Evolutionary conservation across 2,113 vertebrate genomes (phyloP).

Genomic region (Corythoichthys intestinalis): DNA sequence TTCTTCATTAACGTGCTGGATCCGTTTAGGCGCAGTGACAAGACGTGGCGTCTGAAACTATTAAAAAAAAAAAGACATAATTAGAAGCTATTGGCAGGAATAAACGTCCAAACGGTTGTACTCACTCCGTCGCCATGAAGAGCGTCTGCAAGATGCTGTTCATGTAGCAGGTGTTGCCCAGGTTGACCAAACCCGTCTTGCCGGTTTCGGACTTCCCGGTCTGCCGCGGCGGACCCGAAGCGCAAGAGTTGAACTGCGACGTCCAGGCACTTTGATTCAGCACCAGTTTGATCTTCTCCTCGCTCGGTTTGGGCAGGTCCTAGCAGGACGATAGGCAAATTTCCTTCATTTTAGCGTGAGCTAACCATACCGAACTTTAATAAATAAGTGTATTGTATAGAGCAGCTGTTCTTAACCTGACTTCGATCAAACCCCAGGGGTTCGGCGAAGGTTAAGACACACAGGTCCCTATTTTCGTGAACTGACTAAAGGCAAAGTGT

Average conservation of each 20-base stretch:
- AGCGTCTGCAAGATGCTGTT: slow-evolving; percentile 97
- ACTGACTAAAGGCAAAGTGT: no score
- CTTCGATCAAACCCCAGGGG: no score
- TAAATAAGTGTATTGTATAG: no score
- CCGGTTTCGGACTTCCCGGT: slow-evolving; percentile 95
- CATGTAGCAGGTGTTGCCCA: slow-evolving; percentile 98
- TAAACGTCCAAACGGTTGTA: slow-evolving; percentile 15
- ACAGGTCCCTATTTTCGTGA: no score
- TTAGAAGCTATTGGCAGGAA: no score
- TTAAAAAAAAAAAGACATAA: background rate
- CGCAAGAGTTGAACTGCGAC: slow-evolving; percentile 90
- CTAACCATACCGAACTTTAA: no score
- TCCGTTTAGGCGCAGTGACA: slow-evolving; percentile 86
- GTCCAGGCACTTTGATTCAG: slow-evolving; percentile 98
- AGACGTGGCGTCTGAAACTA: slow-evolving; percentile 93
- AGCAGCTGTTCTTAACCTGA: no score
- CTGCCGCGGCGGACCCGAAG: slow-evolving; percentile 84
- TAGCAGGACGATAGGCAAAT: slow-evolving; percentile 35
- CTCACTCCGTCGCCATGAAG: slow-evolving; percentile 99
- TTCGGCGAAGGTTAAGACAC: no score
- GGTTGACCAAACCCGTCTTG: slow-evolving; percentile 93
- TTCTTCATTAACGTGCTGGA: slow-evolving; percentile 91
- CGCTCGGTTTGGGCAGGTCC: slow-evolving; percentile 89
- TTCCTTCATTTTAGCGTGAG: background rate
- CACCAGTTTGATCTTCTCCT: slow-evolving; percentile 92